Evolutionary conservation across 2,113 vertebrate species (phyloP), one percentile per base, ranked within the genome.

Genomic region (Sturnira hondurensis): DNA sequence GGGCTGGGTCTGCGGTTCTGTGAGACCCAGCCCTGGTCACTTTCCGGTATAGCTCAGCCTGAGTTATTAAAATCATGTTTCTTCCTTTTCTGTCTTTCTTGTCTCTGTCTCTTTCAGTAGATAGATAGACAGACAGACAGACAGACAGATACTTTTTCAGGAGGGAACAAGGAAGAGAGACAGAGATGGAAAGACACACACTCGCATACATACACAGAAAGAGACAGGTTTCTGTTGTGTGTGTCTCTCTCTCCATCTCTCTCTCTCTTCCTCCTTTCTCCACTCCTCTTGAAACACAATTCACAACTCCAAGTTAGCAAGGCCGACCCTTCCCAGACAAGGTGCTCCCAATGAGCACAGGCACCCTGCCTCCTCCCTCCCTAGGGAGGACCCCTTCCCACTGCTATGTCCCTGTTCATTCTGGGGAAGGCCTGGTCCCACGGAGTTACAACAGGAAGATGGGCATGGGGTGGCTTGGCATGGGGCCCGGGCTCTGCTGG

Each of bases 381-480:
- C 19, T 41, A 13, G 0, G 24, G 5, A 65, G 33, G 47, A 45
- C 5, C 33, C 22, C 22, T 38, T 13, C 8, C 16, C 14, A 7
- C 15, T 11, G 36, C 17, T 4, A 13, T 80, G 50, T 47, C 8
- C 11, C 26, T 2, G 9, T 26, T n/a, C 24, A 11, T 1, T 0
- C 82, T 4, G 0, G 54, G 36, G 12, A 19, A 43, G 45, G 20
- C 24, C 19, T 10, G 45, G 67, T 24, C 38, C 22, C 17, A 0
- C 5, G 7, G 19, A 26, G 26, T 14, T 10, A 24, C 20, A 2
- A 7, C 7, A 20, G 26, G 52, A 38, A 45, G 65, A 16, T 24
- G 38, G 71, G 36, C 0, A 3, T 0, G 0, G 26, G 43, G 41
- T 2, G 3, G 16, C 17, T 26, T 14, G 74, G 54, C 43, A 1